Evolutionary conservation across 2,113 vertebrate genomes (phyloP).

Genomic region (Ophthalmotilapia sp.): DNA sequence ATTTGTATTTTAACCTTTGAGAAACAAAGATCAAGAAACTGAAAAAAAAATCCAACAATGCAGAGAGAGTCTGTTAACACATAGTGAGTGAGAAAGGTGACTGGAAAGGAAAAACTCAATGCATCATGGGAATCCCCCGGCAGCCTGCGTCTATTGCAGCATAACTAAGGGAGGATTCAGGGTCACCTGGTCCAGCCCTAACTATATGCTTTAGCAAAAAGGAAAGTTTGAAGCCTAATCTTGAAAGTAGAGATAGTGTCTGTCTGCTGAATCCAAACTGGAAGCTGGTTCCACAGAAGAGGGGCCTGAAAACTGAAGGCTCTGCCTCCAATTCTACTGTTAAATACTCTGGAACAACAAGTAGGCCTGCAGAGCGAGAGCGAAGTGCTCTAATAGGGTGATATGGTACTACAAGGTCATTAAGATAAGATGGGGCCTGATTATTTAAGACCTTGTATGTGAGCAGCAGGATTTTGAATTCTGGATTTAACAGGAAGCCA

Average conservation of each 20-base stretch:
- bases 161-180: neutral
- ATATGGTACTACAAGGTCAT: too few species aligned
- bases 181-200: neutral
- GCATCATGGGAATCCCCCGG: neutral
- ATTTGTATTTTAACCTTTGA: neutral
- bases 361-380: fast-evolving
- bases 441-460: too few species aligned
- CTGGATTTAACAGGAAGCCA: too few species aligned
- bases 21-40: neutral
- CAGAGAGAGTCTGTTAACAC: fast-evolving
- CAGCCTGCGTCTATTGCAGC: neutral
- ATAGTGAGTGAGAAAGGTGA: neutral
- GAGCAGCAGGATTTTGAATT: too few species aligned
- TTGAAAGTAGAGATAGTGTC: neutral
- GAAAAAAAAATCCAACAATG: fast-evolving
- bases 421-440: too few species aligned
- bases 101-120: neutral
- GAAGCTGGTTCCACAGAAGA: neutral
- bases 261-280: neutral
- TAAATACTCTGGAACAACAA: neutral
- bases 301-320: neutral
- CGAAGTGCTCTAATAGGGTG: too few species aligned
- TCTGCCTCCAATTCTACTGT: fast-evolving
- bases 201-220: neutral
- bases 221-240: fast-evolving